phyloP scores from a whole-genome alignment of 2,113 vertebrate species.

The Cynopterus brachyotis region DNA sequence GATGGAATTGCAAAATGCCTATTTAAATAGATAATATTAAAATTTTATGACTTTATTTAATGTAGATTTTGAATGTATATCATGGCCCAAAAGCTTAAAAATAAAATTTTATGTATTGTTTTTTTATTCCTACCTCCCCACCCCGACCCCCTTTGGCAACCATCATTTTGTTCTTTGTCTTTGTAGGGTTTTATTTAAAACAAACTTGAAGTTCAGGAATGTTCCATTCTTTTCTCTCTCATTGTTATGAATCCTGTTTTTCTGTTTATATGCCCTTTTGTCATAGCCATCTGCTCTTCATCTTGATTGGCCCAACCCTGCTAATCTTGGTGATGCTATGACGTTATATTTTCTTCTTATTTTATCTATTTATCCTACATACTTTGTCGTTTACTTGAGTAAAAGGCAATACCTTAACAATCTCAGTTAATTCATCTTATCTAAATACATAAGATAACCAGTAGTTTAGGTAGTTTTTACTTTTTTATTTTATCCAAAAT shows the following conservation, averaged over 20 bases:
- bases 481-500: not conserved
- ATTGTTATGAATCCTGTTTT: not conserved
- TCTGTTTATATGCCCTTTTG: not conserved
- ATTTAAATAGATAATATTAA: not conserved
- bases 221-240: not conserved
- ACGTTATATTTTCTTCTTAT: not conserved
- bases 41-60: not conserved
- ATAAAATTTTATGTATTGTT: not conserved
- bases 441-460: not conserved
- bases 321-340: not conserved
- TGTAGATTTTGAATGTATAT: not conserved
- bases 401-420: not conserved
- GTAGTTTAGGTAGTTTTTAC: not conserved
- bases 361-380: not conserved
- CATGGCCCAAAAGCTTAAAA: not conserved
- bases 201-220: not conserved
- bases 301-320: not conserved
- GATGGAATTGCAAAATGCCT: not conserved
- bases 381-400: not conserved
- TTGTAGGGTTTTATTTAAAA: not conserved
- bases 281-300: not conserved
- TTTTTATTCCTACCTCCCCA: not conserved
- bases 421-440: not conserved
- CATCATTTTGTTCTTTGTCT: not conserved
- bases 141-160: not conserved